phyloP scores from a whole-genome alignment of 2,797 vertebrate species.

The Pangasius sanitwongsei region DNA sequence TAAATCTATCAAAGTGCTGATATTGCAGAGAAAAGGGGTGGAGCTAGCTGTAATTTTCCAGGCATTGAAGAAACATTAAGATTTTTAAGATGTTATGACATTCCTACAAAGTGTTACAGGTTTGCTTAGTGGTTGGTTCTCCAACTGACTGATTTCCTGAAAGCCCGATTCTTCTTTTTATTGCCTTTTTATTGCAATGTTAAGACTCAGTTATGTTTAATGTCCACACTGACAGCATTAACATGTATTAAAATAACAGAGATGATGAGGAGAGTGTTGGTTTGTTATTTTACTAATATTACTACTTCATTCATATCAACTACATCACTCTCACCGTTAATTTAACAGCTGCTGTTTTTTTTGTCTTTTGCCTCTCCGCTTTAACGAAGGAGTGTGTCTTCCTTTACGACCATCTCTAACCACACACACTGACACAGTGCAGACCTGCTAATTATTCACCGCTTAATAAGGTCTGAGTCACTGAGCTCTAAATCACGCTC shows the following conservation, averaged over 20 bases:
- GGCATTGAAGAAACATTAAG: too few species aligned
- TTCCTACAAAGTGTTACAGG: too few species aligned
- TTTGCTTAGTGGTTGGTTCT: background rate
- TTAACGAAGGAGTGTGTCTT: background rate
- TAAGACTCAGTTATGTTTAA: background rate
- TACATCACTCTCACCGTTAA: background rate
- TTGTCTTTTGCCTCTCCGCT: background rate
- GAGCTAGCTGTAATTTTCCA: background rate
- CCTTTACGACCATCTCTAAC: background rate
- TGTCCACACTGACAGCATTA: background rate
- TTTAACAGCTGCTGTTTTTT: background rate
- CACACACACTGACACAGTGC: background rate
- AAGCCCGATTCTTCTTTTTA: background rate
- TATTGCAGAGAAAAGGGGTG: background rate
- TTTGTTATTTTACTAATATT: background rate
- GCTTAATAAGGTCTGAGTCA: constrained; percentile 71
- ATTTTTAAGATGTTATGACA: too few species aligned
- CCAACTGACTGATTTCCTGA: background rate
- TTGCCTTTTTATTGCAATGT: background rate
- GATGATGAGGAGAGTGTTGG: background rate
- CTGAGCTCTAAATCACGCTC: constrained; percentile 69
- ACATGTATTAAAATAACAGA: background rate
- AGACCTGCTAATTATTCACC: constrained; percentile 67
- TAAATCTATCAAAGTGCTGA: too few species aligned
- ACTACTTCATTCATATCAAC: background rate